These are phyloP conservation scores for Acanthosoma haemorrhoidale DNA, from an alignment of 2,888 invertebrate genomes.

Conservation along the genomic window DNA sequence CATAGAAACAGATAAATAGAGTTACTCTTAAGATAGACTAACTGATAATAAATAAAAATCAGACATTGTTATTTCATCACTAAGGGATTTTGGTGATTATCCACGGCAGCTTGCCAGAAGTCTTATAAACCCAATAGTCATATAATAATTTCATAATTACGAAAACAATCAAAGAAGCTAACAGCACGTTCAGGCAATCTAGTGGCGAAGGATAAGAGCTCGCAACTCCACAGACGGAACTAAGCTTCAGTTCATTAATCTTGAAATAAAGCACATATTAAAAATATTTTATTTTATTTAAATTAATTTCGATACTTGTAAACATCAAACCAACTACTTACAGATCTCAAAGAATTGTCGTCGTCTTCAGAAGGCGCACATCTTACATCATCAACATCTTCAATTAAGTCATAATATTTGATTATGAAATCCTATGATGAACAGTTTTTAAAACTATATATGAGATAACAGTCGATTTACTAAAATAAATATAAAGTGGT, in stretches of 20 bases:
- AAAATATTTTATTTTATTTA: no score
- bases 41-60: no score
- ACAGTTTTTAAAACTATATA: neutral
- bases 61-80: constrained; percentile 32
- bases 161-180: constrained; percentile 63
- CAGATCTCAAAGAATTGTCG: constrained; percentile 58
- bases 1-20: no score
- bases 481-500: neutral
- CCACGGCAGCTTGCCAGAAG: constrained; percentile 76
- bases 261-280: constrained; percentile 49
- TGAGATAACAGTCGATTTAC: neutral
- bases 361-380: constrained; percentile 61
- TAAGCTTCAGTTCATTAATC: constrained; percentile 63
- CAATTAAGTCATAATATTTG: constrained; percentile 61
- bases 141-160: constrained; percentile 69
- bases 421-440: constrained; percentile 48
- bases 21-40: no score
- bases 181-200: constrained; percentile 65
- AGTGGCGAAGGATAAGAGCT: constrained; percentile 57
- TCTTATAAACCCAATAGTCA: constrained; percentile 76
- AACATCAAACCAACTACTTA: constrained; percentile 43
- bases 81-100: constrained; percentile 72
- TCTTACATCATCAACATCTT: constrained; percentile 63
- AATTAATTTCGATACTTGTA: no score
- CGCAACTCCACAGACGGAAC: constrained; percentile 60